These are phyloP conservation scores for Vidua chalybeata DNA, from an alignment of 2,113 vertebrate species.

Conservation along the genomic window DNA sequence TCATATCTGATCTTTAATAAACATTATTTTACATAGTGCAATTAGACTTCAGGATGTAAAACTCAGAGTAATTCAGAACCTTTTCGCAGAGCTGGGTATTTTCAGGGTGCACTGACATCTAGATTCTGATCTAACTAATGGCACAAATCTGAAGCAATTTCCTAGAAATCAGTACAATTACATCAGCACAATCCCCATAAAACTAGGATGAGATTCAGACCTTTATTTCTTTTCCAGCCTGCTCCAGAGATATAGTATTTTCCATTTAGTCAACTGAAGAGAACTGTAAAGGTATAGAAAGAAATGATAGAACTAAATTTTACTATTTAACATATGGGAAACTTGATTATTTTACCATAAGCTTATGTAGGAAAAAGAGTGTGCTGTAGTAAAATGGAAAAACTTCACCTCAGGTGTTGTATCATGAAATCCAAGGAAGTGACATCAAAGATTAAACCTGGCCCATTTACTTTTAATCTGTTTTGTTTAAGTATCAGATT, in stretches of 20 bases:
- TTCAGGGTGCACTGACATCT: conserved; percentile 2
- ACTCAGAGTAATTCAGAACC: conserved; percentile 7
- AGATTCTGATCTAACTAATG: conserved; percentile 14
- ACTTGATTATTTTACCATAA: conserved; percentile 57
- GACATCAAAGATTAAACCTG: conserved; percentile 48
- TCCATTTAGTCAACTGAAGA: conserved; percentile 47
- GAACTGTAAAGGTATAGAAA: conserved; percentile 31
- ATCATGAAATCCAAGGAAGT: conserved; percentile 58
- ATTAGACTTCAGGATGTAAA: conserved; percentile 48
- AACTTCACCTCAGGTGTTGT: conserved; percentile 47
- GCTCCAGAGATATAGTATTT: conserved; percentile 37
- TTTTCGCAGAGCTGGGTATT: conserved; percentile 36
- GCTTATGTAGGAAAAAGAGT: background rate
- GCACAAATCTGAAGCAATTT: conserved; percentile 54
- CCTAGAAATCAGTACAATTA: conserved; percentile 36
- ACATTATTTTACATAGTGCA: conserved; percentile 37
- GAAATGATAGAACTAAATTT: conserved; percentile 53
- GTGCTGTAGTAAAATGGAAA: conserved; percentile 53
- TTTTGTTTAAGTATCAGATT: conserved; percentile 46
- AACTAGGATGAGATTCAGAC: conserved; percentile 21
- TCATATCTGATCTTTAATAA: conserved; percentile 35
- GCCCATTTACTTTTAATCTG: conserved; percentile 30
- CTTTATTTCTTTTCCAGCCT: conserved; percentile 62
- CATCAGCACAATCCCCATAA: conserved; percentile 4
- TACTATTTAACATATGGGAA: conserved; percentile 60